These are phyloP conservation scores for Cassiopea xamachana DNA, from an alignment of 30 jellyfish, hydroid and myxozoan species.

Conservation along the genomic window DNA sequence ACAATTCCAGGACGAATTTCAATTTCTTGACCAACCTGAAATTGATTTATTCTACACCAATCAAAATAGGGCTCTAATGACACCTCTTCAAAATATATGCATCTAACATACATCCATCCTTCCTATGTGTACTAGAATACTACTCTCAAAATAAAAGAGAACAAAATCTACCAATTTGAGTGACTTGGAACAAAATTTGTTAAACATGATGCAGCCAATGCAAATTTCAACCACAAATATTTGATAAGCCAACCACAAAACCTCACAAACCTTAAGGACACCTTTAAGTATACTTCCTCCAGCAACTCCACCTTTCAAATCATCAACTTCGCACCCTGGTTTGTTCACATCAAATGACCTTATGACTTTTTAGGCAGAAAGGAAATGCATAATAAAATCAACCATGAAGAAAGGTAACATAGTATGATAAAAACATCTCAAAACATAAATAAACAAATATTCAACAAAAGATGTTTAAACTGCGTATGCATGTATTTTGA, in stretches of 20 bases:
- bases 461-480: no score
- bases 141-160: background rate
- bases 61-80: background rate
- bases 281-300: slow-evolving; percentile 99
- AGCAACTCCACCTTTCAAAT: slow-evolving; percentile 98
- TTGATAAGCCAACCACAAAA: background rate
- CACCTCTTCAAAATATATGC: background rate
- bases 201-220: background rate
- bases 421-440: no score
- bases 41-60: background rate
- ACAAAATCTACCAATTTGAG: background rate
- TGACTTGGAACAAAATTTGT: background rate
- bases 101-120: no score
- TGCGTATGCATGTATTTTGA: no score
- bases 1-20: slow-evolving; percentile 99
- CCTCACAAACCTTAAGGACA: slow-evolving; percentile 82
- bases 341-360: slow-evolving; percentile 99
- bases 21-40: slow-evolving; percentile 97
- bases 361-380: slow-evolving; percentile 59
- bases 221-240: background rate
- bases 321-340: slow-evolving; percentile 99
- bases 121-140: background rate
- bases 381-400: background rate
- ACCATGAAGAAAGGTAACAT: background rate
- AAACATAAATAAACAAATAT: no score